phyloP scores from a whole-genome alignment of 2,888 invertebrate species.

The Drosophila rellima region DNA sequence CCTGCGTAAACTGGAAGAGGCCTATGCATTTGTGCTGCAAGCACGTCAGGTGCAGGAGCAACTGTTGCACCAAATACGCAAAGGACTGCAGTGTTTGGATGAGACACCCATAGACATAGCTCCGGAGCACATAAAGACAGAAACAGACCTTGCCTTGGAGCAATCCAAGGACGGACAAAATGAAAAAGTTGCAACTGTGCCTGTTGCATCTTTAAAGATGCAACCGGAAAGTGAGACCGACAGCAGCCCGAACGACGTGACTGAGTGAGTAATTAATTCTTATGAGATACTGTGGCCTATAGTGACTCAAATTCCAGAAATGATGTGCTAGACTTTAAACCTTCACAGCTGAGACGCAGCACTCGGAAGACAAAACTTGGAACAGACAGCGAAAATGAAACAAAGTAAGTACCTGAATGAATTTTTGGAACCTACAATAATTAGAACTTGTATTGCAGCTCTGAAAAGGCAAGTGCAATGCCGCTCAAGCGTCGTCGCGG shows the following conservation, averaged over 20 bases:
- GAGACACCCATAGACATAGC: constrained; percentile 80
- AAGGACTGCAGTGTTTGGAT: constrained; percentile 59
- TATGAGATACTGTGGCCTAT: background rate
- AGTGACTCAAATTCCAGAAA: constrained; percentile 9
- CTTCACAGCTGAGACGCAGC: constrained; percentile 48
- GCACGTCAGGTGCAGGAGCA: constrained; percentile 66
- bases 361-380: constrained; percentile 35
- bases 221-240: constrained; percentile 46
- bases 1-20: constrained; percentile 64
- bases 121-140: constrained; percentile 61
- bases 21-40: constrained; percentile 72
- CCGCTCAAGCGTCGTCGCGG: constrained; percentile 65
- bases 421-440: background rate
- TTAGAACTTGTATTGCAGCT: constrained; percentile 3
- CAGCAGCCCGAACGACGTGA: background rate
- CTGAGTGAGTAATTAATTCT: constrained; percentile 35
- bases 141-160: constrained; percentile 47
- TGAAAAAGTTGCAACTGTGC: background rate
- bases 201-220: constrained; percentile 35
- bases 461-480: background rate
- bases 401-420: constrained; percentile 14
- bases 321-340: constrained; percentile 20
- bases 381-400: constrained; percentile 46
- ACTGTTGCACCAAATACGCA: constrained; percentile 44
- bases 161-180: constrained; percentile 3